Evolutionary conservation across 2,113 vertebrate species (phyloP), one percentile per base, ranked within the genome.

Genomic region (Cyphomyrus plagiostoma): DNA sequence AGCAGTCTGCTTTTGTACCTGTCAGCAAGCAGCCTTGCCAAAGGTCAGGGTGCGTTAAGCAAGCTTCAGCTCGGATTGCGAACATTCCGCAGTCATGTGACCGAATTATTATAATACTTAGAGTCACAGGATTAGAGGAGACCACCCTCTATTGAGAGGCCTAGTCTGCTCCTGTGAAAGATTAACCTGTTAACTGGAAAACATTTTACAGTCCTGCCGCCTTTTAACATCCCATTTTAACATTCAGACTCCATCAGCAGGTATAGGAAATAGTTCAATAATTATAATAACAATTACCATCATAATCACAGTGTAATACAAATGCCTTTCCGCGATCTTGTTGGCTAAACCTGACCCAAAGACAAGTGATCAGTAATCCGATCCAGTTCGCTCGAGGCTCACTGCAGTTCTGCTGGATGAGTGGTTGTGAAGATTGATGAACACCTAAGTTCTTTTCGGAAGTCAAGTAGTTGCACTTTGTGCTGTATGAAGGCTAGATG

Each of bases 1-100:
- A 86, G 82, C 89, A 86, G 19, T 89, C 35, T 46, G 53, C 80
- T 85, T 89, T 39, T 30, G 70, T 80, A 82, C 49, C 70, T 39
- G 89, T 89, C 89, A 66, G 82, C 82, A 66, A 70, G 82, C 82
- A 66, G 26, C 1, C 3, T 46, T 84, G 83, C n/a, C 83, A 85
- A 89, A 86, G 83, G 83, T 86, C 83, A 58, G 48, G 70, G 10
- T 42, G 8, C 26, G 45, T 83, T 45, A 5, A 84, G 52, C 77
- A n/a, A 52, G 77, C 74, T 45, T 58, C 56, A 74, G 53, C 35
- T 88, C 2, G 30, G 17, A 45, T 56, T 35, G 56, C 87, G 2
- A 58, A 53, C 52, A 23, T 58, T 88, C 86, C 86, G 17, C 19
- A 42, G 87, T 88, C 87, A 62, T 66, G 23, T 88, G 87, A 88